Percentiles rank a stretch among this genome's conserved stretches.
These are phyloP conservation scores for Spinus pinus DNA, from an alignment of 2,797 vertebrate genomes.

Conservation along the genomic window DNA sequence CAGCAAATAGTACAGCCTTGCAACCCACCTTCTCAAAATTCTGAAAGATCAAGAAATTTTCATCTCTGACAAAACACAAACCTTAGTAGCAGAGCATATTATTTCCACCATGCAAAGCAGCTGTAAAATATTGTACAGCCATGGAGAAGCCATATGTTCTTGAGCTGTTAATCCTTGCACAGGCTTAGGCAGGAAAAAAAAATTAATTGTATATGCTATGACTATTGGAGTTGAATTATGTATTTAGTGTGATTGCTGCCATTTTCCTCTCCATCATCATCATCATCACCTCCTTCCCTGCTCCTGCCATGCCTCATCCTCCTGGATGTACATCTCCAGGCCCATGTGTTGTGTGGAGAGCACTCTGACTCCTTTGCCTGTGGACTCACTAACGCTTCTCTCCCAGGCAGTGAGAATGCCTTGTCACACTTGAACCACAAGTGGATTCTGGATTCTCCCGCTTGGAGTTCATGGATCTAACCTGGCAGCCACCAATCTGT, in stretches of 20 bases:
- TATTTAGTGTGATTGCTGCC: background rate
- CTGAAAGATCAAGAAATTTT: conserved; percentile 22
- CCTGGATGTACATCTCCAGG: background rate
- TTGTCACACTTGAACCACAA: conserved; percentile 54
- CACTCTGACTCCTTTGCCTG: background rate
- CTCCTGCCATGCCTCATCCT: background rate
- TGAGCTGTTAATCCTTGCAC: background rate
- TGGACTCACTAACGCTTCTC: conserved; percentile 37
- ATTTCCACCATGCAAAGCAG: background rate
- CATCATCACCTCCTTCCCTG: background rate
- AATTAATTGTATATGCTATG: background rate
- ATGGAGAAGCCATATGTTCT: background rate
- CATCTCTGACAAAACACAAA: conserved; percentile 24
- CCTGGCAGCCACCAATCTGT: conserved; percentile 52
- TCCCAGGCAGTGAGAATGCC: conserved; percentile 65
- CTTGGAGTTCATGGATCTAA: conserved; percentile 57
- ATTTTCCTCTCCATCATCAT: background rate
- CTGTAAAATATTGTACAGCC: background rate
- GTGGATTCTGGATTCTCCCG: conserved; percentile 54
- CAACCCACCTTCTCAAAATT: conserved; percentile 24
- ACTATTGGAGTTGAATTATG: background rate
- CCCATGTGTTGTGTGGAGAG: background rate
- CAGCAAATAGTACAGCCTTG: conserved; percentile 43
- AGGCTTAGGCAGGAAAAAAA: background rate
- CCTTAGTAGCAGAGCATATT: background rate